Evolutionary conservation across 2,113 vertebrate species (phyloP), one percentile per base, ranked within the genome.

Genomic region (Clupea harengus): DNA sequence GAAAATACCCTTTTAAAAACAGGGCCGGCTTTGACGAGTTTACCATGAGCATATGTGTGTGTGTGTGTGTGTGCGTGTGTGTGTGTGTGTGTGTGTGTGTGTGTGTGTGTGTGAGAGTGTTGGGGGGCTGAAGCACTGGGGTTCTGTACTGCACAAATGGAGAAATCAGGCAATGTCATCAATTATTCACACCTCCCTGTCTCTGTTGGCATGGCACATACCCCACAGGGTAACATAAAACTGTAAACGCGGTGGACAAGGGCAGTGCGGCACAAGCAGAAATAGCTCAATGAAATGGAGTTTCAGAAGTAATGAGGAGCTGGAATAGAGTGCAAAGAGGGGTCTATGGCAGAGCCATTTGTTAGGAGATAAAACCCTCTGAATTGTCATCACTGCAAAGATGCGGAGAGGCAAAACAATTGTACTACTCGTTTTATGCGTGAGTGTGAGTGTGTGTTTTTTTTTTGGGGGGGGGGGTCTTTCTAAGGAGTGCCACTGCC

Each of bases 141-240:
- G 67, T 32, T 39, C 67, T 4, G 72, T 39, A 78, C 28, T 13
- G 72, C 72, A 78, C 28, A 78, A 32, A 78, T 78, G 72, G 72
- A 78, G 72, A 39, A 78, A 78, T 78, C 72, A 78, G 72, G 72
- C 72, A 78, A 78, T 78, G 72, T 5, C 28, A 78, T 78, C 25
- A 78, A 78, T 78, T 78, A 78, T 78, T 78, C 13, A 78, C 72
- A 28, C 4, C 11, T 0, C 72, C 28, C 25, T 78, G 28, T 15
- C 72, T 78, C 4, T 78, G 28, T 78, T 39, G 72, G 10, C 72
- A 32, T 39, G 25, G 72, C 28, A 11, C 11, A 39, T 28, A 78
- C 17, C 25, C 72, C 9, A 78, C 9, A 60, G 72, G 72, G 72
- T 78, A 78, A 78, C 28, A 78, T 78, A 78, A 78, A 78, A 78